phyloP scores from a whole-genome alignment of 2,113 vertebrate species.

The Asarcornis scutulata region DNA sequence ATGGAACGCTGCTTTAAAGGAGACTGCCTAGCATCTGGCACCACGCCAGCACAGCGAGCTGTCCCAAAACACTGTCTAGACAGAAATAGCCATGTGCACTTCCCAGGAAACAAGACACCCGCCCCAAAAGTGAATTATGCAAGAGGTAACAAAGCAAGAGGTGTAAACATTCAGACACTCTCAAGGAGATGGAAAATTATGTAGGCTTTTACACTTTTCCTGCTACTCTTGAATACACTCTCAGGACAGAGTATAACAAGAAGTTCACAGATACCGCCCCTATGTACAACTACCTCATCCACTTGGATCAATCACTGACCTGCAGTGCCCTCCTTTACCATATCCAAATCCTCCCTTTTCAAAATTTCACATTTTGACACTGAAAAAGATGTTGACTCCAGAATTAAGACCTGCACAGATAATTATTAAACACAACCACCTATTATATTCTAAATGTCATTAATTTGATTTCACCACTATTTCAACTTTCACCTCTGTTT shows the following conservation, averaged over 20 bases:
- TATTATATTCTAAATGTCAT: background rate
- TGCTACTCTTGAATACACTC: background rate
- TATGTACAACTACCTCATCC: accelerated
- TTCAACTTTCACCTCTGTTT: background rate
- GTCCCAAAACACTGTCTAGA: background rate
- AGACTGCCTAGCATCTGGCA: background rate
- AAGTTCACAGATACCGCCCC: background rate
- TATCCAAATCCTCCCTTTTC: background rate
- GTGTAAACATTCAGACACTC: background rate
- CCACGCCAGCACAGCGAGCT: background rate
- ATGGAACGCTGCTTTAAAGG: background rate
- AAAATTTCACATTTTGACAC: background rate
- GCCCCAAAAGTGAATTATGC: background rate
- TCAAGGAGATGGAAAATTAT: background rate
- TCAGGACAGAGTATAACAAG: background rate
- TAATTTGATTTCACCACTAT: background rate
- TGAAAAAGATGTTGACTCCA: background rate
- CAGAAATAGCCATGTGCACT: background rate
- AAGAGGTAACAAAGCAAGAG: background rate
- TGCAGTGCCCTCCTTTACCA: background rate
- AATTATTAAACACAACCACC: background rate
- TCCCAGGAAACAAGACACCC: background rate
- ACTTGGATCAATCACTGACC: background rate
- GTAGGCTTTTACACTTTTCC: background rate
- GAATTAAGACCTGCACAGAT: background rate